Evolutionary conservation across 2,888 invertebrate species (phyloP), one percentile per base, ranked within the genome.

Genomic region (Meteorus colon): DNA sequence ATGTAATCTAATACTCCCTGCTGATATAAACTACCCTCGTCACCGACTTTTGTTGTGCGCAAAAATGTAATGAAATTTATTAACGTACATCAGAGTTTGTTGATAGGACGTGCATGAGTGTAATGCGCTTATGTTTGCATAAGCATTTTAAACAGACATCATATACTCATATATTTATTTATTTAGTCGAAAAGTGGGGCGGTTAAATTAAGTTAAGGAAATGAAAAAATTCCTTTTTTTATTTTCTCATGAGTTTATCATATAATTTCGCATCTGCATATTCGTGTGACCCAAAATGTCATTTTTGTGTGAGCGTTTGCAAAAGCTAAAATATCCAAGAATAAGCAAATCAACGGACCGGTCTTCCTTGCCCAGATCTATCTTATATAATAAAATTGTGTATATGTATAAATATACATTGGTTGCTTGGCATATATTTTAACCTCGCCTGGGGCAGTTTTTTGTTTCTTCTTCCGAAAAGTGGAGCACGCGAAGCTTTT

Each of bases 401-500:
- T n/a, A 6, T 19, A 55, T 55, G 19, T 55, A 55, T 55, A 24
- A 19, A 19, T 55, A 19, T 55, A 19, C 4, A 19, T 55, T 19
- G 19, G 55, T n/a, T 55, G 10, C 19, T 55, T 48, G 48, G 6
- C 24, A 62, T 27, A 34, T 31, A 31, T 29, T 60, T 60, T 45
- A 59, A 60, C 45, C 31, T n/a, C 71, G 27, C 45, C 63, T 63
- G n/a, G n/a, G 48, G 48, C 63, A 65, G 16, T 27, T 72, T 72
- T 72, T 72, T 62, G 34, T 72, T 72, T 45, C 27, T 69, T 48
- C 37, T 66, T 62, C 74, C 73, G 76, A 80, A 85, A 86, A 86
- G 84, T 87, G 80, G 87, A 86, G 81, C 85, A 86, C 80, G 81
- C 82, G 77, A 82, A 84, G 84, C 85, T 86, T 86, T 86, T 82